Conservation (phyloP, 1,140 invertebrate genomes). For the Contarinia nasturtii region DNA sequence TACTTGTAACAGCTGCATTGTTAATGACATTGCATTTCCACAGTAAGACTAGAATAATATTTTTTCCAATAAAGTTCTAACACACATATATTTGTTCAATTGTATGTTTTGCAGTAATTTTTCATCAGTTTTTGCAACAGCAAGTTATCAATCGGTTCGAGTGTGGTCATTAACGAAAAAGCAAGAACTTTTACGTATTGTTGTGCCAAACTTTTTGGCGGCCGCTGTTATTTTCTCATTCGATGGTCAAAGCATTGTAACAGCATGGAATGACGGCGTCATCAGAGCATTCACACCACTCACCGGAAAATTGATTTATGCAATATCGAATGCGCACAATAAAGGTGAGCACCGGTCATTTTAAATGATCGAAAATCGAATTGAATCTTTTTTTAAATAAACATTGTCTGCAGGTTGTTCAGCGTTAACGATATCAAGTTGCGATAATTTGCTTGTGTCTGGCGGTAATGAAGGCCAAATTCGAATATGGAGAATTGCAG, state of each 20-base stretch:
- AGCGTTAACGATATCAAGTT: constrained; percentile 42
- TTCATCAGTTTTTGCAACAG: constrained; percentile 70
- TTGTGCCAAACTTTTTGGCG: constrained; percentile 70
- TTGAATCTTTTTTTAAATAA: background rate
- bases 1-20: constrained; percentile 60
- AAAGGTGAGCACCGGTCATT: constrained; percentile 42
- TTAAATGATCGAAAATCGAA: background rate
- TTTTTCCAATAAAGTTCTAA: constrained; percentile 1
- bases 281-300: constrained; percentile 71
- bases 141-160: constrained; percentile 61
- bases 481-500: constrained; percentile 50
- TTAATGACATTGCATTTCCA: constrained; percentile 71
- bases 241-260: constrained; percentile 60
- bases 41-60: constrained; percentile 31
- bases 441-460: constrained; percentile 53
- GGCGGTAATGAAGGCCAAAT: constrained; percentile 76
- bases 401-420: constrained; percentile 9
- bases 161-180: constrained; percentile 60
- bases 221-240: constrained; percentile 52
- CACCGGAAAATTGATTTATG: constrained; percentile 56
- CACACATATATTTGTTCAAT: background rate
- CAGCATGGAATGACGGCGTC: constrained; percentile 74
- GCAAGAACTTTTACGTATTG: constrained; percentile 63
- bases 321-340: constrained; percentile 68
- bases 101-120: constrained; percentile 34